A percentile compares a stretch with the other conserved stretches of the same genome.
Evolutionary conservation across 2,797 vertebrate species (phyloP).

Genomic region (Harpagifer antarcticus): DNA sequence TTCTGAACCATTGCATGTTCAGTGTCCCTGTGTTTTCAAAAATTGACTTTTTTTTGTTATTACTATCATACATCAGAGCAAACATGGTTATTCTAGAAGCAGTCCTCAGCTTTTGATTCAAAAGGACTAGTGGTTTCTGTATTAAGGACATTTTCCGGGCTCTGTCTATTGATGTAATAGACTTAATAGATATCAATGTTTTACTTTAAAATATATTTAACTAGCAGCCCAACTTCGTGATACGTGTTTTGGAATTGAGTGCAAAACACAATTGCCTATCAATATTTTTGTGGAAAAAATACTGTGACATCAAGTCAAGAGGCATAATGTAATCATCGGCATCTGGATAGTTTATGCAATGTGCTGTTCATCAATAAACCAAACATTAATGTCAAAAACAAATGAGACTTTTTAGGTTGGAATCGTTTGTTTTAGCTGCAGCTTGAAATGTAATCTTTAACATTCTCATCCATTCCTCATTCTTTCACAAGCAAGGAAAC

Average conservation of each 20-base stretch:
- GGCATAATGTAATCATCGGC: neutral
- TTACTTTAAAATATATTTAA: no score
- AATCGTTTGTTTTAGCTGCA: neutral
- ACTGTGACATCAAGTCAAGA: neutral
- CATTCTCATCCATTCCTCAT: neutral
- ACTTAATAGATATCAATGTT: conserved; percentile 3
- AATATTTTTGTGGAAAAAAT: neutral
- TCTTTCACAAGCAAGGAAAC: conserved; percentile 39
- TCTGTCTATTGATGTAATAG: neutral
- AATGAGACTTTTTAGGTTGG: neutral
- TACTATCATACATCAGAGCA: conserved; percentile 31
- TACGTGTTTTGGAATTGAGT: neutral
- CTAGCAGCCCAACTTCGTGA: conserved; percentile 5
- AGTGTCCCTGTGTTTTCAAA: neutral
- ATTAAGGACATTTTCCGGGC: neutral
- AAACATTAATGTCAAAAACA: conserved; percentile 5
- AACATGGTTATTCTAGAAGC: conserved; percentile 16
- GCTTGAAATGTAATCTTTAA: conserved; percentile 1
- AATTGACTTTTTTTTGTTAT: conserved; percentile 21
- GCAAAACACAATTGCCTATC: neutral
- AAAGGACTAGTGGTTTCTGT: neutral
- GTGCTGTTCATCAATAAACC: neutral
- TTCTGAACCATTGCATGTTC: neutral
- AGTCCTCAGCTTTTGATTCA: conserved; percentile 8
- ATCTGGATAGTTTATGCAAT: neutral